Evolutionary conservation across 2,888 invertebrate species (phyloP), one percentile per base, ranked within the genome.

Genomic region (Bibio marci): DNA sequence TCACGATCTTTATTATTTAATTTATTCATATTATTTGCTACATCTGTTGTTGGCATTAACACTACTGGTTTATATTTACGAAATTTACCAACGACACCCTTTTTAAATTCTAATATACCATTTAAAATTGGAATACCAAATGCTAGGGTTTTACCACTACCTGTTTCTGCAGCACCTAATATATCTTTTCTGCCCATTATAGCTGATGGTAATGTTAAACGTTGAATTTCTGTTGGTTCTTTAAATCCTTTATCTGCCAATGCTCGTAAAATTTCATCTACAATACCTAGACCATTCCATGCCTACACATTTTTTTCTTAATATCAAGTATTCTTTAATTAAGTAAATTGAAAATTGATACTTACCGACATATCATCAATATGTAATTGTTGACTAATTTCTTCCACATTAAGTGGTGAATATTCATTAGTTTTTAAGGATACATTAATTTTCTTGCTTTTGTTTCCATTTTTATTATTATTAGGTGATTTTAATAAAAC

Each of bases 111-210:
- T 48, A 94, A 62, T 45, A 95, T 91, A 13, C 87, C 86, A 39
- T 76, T 67, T 41, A 98, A 62, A 31, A 98, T 79, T 10, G 98
- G 98, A 42, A 98, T 81, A 1, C 88, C 94, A 65, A 97, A 98
- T 0, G 97, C 97, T 38, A 98, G 64, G 0, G 98, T 98, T 67
- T 98, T 98, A 0, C 98, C 98, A 61, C 94, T 95, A 1, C 98
- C 98, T 0, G 98, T 98, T 67, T 97, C 94, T 3, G 97, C 97
- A 40, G 97, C 97, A n/a, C 95, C 98, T 2, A 98, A 62, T 47
- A 98, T 85, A 59, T 98, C 95, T 61, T 82, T 72, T 35, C 77
- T 71, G 30, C 77, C 94, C 54, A 80, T 70, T 50, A 92, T 78
- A 27, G 92, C 88, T 35, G 86, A 71, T 1, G 88, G 83, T 31